Base-by-base conservation (phyloP, 2,113 vertebrate genomes). In the Poeciliopsis turrubarensis region DNA sequence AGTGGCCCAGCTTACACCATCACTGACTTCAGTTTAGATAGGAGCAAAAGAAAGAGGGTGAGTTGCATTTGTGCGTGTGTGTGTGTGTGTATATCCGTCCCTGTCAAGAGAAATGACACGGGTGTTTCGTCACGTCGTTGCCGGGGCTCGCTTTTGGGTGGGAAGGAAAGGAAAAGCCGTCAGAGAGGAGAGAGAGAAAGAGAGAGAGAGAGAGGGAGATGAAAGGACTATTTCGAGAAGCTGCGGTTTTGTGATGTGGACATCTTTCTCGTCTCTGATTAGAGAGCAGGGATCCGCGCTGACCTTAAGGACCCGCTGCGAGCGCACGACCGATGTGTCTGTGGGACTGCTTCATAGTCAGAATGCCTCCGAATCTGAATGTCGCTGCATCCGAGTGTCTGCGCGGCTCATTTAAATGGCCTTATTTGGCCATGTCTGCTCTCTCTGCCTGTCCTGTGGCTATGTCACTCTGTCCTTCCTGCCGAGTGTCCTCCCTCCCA, bases 381-480 rank as follows among this genome's bases (percentile, higher is more conserved):
- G 0, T 74, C 60, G 34, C 72, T 85, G 81, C 60, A 63, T 79
- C 68, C 17, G 79, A 81, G 39, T 47, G 25, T 76, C 73, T 67
- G 5, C 71, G 14, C 71, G 29, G 31, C 68, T 44, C 78, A 82
- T 82, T 85, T 70, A 73, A 75, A 88, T 72, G 37, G 62, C 71
- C 57, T 17, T 85, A 27, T 79, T 82, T 70, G 69, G 29, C 17
- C 4, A 4, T 1, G 34, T 64, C 0, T 54, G 62, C 30, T 65
- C 14, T 57, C 65, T 60, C 54, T 51, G 77, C 6, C 73, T 81
- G 63, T 61, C 84, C 85, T 83, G 82, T 78, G 81, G 80, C 80
- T 82, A 77, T 87, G 82, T 90, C 78, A 82, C 70, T 80, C 69
- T 66, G 86, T 84, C 87, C 81, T 86, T 85, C 87, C 75, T 73